A percentile compares a stretch with the other conserved stretches of the same genome.
phyloP scores from a whole-genome alignment of 2,888 invertebrate species.

The Lasioglossum zephyrum region DNA sequence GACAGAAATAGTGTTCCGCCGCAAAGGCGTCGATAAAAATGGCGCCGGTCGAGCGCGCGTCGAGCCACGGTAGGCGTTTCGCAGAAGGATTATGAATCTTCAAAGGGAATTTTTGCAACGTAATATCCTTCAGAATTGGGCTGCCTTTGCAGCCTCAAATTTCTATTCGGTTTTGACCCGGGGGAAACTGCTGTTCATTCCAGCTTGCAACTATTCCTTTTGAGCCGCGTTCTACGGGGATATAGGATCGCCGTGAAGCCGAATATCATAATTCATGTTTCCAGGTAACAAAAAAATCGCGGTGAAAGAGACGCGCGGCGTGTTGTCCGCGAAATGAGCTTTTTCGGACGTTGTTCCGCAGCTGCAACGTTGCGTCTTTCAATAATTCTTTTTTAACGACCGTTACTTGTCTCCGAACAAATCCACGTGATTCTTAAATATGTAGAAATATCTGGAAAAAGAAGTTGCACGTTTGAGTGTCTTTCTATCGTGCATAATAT shows the following conservation, averaged over 20 bases:
- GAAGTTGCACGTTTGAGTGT: not conserved
- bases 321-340: conserved; percentile 27
- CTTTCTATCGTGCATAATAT: not conserved
- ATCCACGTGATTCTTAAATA: not conserved
- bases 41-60: conserved; percentile 21
- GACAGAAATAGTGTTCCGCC: conserved; percentile 12
- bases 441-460: not conserved
- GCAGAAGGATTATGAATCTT: conserved; percentile 67
- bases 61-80: conserved; percentile 46
- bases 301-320: conserved; percentile 13
- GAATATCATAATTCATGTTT: conserved; percentile 64
- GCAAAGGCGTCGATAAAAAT: conserved; percentile 41
- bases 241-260: conserved; percentile 44
- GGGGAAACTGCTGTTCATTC: conserved; percentile 82
- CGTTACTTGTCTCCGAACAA: not conserved
- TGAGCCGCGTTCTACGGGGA: conserved; percentile 44
- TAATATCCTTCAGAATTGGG: conserved; percentile 80
- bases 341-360: not conserved
- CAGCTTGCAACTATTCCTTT: conserved; percentile 81
- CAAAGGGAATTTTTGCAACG: conserved; percentile 79
- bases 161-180: conserved; percentile 77
- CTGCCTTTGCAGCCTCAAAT: conserved; percentile 76
- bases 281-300: conserved; percentile 57
- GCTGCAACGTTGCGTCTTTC: not conserved
- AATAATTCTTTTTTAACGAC: not conserved